Conservation (phyloP, 2,888 invertebrate species). For the Caenorhabditis angaria region DNA sequence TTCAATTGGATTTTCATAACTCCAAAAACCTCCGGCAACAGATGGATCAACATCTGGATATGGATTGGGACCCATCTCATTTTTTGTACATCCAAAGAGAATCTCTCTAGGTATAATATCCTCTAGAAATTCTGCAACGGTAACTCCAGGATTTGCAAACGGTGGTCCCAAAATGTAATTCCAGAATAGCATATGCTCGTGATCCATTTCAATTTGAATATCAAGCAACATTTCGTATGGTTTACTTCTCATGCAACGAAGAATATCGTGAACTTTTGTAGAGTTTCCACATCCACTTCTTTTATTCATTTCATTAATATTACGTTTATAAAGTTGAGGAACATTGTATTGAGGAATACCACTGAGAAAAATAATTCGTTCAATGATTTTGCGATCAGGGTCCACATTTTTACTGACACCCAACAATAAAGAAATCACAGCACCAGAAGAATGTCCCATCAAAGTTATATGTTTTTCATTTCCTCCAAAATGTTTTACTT, state of each 20-base stretch:
- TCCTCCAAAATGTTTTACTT: constrained; percentile 30
- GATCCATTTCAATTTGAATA: constrained; percentile 27
- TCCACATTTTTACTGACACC: constrained; percentile 21
- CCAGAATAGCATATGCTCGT: constrained; percentile 20
- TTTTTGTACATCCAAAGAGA: constrained; percentile 18
- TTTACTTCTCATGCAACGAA: neutral
- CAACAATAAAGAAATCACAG: constrained; percentile 15
- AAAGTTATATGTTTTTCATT: constrained; percentile 28
- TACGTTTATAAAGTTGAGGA: constrained; percentile 23
- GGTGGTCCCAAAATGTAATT: constrained; percentile 25
- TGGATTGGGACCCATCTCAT: constrained; percentile 12
- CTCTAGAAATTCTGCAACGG: constrained; percentile 16
- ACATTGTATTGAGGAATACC: constrained; percentile 11
- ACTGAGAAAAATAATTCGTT: constrained; percentile 23
- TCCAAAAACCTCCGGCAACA: constrained; percentile 26
- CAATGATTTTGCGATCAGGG: constrained; percentile 12
- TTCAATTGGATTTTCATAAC: constrained; percentile 30
- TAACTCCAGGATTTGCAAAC: constrained; percentile 17
- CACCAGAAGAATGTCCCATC: constrained; percentile 36
- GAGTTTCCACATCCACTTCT: constrained; percentile 19
- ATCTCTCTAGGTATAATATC: constrained; percentile 20
- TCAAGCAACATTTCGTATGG: constrained; percentile 21
- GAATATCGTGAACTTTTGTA: neutral
- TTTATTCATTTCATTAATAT: constrained; percentile 16
- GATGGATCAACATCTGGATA: constrained; percentile 22